Conservation (phyloP, 64 coral and sea anemone genomes). For the Platygyra sinensis region DNA sequence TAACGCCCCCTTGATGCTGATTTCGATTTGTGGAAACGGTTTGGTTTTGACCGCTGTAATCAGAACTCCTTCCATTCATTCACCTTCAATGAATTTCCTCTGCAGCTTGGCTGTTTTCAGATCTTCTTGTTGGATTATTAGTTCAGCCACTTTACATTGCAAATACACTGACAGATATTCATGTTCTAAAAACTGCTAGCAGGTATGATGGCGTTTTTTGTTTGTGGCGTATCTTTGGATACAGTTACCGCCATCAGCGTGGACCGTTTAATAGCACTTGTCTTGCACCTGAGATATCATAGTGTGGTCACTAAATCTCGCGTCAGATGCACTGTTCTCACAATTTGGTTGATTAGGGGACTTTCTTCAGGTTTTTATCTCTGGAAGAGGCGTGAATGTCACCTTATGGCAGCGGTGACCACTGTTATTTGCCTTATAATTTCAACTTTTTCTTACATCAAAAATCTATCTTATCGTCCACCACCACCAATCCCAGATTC, state of each 20-base stretch:
- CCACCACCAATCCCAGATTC: background rate
- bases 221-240: background rate
- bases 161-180: background rate
- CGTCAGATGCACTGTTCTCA: background rate
- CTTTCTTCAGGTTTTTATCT: background rate
- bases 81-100: constrained; percentile 5
- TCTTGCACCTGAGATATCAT: background rate
- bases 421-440: background rate
- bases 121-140: constrained; percentile 12
- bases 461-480: background rate
- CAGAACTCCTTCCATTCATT: constrained; percentile 7
- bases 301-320: background rate
- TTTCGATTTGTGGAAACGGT: background rate
- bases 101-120: constrained; percentile 12
- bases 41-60: background rate
- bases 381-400: background rate
- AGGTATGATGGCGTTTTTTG: background rate
- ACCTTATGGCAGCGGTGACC: background rate
- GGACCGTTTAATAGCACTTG: background rate
- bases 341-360: background rate
- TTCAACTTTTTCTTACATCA: background rate
- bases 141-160: constrained; percentile 11
- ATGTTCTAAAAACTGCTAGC: background rate
- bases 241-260: background rate
- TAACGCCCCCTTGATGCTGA: background rate